Evolutionary conservation across 2,797 vertebrate species (phyloP).

Genomic region (Pipistrellus pipistrellus): DNA sequence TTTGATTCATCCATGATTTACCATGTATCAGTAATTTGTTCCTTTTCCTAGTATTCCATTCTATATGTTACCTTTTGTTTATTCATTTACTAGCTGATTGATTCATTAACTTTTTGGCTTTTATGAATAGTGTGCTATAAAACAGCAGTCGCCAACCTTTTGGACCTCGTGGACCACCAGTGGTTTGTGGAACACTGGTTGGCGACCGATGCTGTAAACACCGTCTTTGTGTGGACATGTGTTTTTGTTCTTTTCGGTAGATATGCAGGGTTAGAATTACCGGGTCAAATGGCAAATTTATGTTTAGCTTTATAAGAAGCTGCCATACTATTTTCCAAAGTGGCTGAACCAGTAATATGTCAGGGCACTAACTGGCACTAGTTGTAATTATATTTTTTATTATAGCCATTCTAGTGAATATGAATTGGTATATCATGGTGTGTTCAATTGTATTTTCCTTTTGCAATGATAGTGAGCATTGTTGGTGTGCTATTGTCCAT

Average conservation of each 20-base stretch:
- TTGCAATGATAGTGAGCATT: neutral
- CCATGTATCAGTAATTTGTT: neutral
- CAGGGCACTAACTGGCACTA: neutral
- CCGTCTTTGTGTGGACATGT: neutral
- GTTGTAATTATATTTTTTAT: neutral
- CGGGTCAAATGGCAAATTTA: neutral
- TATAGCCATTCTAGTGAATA: neutral
- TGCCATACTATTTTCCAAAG: neutral
- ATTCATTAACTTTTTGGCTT: neutral
- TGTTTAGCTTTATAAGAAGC: slow-evolving; percentile 9
- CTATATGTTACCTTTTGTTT: neutral
- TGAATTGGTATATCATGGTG: neutral
- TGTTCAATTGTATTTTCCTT: neutral
- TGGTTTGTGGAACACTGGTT: too few relatives aligned
- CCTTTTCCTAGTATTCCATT: neutral
- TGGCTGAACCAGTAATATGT: neutral
- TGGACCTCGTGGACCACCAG: too few relatives aligned
- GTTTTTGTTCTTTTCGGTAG: neutral
- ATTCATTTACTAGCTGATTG: neutral
- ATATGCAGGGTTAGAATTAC: neutral
- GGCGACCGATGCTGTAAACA: too few relatives aligned
- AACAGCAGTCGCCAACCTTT: neutral
- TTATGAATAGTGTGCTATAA: neutral
- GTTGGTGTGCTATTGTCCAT: neutral
- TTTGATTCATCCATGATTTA: neutral